Evolutionary conservation across 2,888 invertebrate genomes (phyloP).

Genomic region (Cataglyphis rosenhaueri): DNA sequence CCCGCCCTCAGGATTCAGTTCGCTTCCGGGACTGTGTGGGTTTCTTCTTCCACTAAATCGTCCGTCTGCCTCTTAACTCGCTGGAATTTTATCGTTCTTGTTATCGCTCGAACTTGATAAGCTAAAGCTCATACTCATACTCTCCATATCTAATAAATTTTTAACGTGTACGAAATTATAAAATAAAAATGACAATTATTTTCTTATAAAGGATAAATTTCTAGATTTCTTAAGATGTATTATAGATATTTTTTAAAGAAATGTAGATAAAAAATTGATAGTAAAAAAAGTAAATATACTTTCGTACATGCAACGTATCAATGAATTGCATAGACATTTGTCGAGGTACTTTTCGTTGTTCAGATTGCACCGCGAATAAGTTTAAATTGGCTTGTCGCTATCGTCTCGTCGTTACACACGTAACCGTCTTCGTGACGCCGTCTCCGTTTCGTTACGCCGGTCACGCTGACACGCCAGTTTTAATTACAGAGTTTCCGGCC

Average conservation of each 20-base stretch:
- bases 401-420: slow-evolving; percentile 19
- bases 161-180: neutral
- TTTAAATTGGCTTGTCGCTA: slow-evolving; percentile 8
- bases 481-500: slow-evolving; percentile 72
- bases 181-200: neutral
- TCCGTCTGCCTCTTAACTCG: slow-evolving; percentile 25
- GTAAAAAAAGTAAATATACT: neutral
- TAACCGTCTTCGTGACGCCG: neutral
- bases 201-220: neutral
- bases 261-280: neutral
- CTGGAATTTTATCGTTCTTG: slow-evolving; percentile 2
- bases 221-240: neutral
- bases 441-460: slow-evolving; percentile 68
- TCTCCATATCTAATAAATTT: neutral
- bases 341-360: neutral
- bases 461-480: slow-evolving; percentile 76
- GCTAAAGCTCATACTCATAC: neutral
- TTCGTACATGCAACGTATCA: neutral
- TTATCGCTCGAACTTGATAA: neutral
- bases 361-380: neutral
- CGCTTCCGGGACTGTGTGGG: no score
- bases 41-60: neutral
- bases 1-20: slow-evolving; percentile 17
- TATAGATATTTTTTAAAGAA: neutral
- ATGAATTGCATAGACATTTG: neutral